A percentile compares a stretch with the other conserved stretches of the same genome.
These are phyloP conservation scores for Arizona elegans DNA, from an alignment of 2,113 vertebrate species.

Conservation along the genomic window DNA sequence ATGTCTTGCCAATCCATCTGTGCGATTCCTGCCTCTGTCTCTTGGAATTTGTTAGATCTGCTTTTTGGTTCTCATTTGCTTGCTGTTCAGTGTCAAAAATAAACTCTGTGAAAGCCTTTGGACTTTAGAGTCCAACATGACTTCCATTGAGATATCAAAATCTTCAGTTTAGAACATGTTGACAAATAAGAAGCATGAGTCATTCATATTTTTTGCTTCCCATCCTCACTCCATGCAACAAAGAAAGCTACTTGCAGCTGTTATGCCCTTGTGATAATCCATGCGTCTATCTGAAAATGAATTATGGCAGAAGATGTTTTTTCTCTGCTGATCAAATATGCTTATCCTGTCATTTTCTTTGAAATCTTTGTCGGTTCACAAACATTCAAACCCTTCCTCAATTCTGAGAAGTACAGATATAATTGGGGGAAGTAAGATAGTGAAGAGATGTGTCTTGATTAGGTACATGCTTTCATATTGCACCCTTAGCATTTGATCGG, in stretches of 20 bases:
- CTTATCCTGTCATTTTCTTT: not conserved
- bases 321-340: not conserved
- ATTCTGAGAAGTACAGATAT: slow-evolving; percentile 31
- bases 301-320: not conserved
- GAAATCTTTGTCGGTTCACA: not conserved
- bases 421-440: not conserved
- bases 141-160: not conserved
- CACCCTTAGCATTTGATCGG: slow-evolving; percentile 32
- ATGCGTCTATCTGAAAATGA: not conserved
- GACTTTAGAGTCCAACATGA: not conserved
- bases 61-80: not conserved
- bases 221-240: not conserved
- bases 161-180: not conserved
- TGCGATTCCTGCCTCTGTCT: not conserved
- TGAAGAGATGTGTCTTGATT: slow-evolving; percentile 37
- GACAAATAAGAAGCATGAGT: not conserved
- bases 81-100: not conserved
- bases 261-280: not conserved
- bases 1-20: not conserved
- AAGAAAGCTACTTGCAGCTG: not conserved
- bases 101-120: not conserved
- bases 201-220: not conserved
- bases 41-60: not conserved
- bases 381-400: slow-evolving; percentile 23
- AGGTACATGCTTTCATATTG: slow-evolving; percentile 9